Percentiles rank a stretch among this genome's conserved stretches.
Evolutionary conservation across 1,140 invertebrate species (phyloP).

Genomic region (Danaus melanippus): DNA sequence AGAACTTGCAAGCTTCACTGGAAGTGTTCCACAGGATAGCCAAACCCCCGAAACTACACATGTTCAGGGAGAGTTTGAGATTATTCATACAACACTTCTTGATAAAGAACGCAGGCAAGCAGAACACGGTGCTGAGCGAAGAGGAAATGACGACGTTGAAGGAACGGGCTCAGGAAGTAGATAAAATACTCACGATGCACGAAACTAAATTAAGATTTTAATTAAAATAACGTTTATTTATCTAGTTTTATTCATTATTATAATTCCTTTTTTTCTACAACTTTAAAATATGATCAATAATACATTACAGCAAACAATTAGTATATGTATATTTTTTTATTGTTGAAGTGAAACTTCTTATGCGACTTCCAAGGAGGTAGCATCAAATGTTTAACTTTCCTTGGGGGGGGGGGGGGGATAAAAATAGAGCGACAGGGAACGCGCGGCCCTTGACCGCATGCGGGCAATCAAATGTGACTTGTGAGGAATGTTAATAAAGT

Average conservation of each 20-base stretch:
- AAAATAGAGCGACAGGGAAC: no score
- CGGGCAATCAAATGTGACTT: no score
- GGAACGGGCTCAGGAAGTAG: conserved; percentile 70
- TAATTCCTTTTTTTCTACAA: neutral
- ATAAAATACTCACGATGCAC: conserved; percentile 71
- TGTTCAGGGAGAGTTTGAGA: conserved; percentile 82
- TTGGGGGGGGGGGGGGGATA: no score
- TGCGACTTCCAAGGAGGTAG: no score
- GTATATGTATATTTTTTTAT: no score
- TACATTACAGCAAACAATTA: neutral
- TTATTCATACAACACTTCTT: conserved; percentile 88
- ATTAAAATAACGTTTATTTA: conserved; percentile 20
- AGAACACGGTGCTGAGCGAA: conserved; percentile 56
- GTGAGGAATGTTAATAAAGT: no score
- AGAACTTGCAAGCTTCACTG: conserved; percentile 72
- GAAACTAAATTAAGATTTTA: conserved; percentile 53
- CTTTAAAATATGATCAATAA: neutral
- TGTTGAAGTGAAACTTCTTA: no score
- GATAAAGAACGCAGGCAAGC: conserved; percentile 74
- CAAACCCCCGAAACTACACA: conserved; percentile 77
- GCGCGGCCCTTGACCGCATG: no score
- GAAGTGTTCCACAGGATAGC: conserved; percentile 80
- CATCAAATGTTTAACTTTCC: no score
- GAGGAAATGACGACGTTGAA: conserved; percentile 71
- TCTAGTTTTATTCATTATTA: conserved; percentile 12